Evolutionary conservation across 2,888 invertebrate species (phyloP).

Genomic region (Sialis fuliginosa): DNA sequence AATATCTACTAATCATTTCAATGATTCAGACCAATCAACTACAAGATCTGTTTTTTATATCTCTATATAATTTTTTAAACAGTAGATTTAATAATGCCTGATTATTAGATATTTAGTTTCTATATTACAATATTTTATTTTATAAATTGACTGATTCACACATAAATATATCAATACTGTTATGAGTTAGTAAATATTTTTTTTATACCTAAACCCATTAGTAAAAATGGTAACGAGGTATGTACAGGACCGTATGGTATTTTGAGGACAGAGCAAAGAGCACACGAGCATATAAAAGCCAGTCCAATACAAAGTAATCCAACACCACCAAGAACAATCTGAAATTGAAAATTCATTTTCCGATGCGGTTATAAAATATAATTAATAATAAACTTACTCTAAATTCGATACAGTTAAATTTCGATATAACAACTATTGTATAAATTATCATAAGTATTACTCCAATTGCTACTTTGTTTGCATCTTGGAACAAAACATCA

Average conservation of each 20-base stretch:
- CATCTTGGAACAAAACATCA: slow-evolving; percentile 51
- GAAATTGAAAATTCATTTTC: slow-evolving; percentile 10
- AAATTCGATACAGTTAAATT: slow-evolving; percentile 55
- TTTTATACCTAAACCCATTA: slow-evolving; percentile 46
- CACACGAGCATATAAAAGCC: slow-evolving; percentile 52
- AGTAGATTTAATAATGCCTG: too few species aligned
- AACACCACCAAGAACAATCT: slow-evolving; percentile 46
- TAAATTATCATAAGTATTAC: slow-evolving; percentile 56
- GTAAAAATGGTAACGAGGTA: slow-evolving; percentile 60
- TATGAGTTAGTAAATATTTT: not conserved
- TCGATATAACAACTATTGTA: slow-evolving; percentile 52
- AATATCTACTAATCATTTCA: too few species aligned
- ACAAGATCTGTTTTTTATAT: not conserved
- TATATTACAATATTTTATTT: too few species aligned
- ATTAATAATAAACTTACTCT: slow-evolving; percentile 28
- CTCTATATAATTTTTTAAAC: too few species aligned
- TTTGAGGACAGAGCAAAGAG: slow-evolving; percentile 51
- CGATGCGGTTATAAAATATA: slow-evolving; percentile 1
- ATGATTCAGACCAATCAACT: too few species aligned
- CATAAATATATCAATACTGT: not conserved
- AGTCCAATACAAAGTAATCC: slow-evolving; percentile 56
- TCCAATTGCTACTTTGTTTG: slow-evolving; percentile 48
- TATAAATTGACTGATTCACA: not conserved
- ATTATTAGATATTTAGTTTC: not conserved
- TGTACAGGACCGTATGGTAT: slow-evolving; percentile 68